Conservation (phyloP, 2,113 vertebrate genomes). For the Coptodon rendalli region DNA sequence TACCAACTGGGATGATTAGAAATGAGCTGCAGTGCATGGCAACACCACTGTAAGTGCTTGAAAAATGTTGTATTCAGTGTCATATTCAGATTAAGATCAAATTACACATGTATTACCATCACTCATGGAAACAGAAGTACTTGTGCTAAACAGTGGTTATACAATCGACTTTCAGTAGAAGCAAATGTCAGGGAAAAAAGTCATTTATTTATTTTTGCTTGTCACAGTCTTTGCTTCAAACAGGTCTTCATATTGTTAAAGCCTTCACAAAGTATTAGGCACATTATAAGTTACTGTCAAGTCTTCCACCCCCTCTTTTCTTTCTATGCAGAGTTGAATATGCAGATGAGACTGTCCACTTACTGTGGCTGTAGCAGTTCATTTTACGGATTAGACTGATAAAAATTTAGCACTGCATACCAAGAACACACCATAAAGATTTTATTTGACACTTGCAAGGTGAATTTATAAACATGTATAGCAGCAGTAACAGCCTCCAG, state of each 20-base stretch:
- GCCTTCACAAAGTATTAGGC: not conserved
- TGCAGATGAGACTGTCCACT: not conserved
- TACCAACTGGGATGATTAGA: not conserved
- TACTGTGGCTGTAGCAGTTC: not conserved
- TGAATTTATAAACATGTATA: constrained; percentile 34
- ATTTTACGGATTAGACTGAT: constrained; percentile 42
- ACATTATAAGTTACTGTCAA: not conserved
- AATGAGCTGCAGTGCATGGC: not conserved
- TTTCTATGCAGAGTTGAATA: not conserved
- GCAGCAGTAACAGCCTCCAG: not conserved
- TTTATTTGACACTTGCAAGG: constrained; percentile 46
- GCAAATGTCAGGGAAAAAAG: not conserved
- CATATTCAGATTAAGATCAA: not conserved
- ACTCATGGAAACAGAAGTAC: not conserved
- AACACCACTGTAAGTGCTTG: rapidly evolving
- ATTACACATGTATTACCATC: not conserved
- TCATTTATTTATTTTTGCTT: not conserved
- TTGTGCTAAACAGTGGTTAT: not conserved
- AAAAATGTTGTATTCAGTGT: not conserved
- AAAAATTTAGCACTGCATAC: not conserved
- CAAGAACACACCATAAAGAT: constrained; percentile 9
- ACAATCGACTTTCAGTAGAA: not conserved
- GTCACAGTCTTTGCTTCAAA: not conserved
- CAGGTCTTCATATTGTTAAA: not conserved
- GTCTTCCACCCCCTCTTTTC: not conserved